Base-by-base conservation (phyloP, 2,797 vertebrate genomes). In the Dipus sagitta region DNA sequence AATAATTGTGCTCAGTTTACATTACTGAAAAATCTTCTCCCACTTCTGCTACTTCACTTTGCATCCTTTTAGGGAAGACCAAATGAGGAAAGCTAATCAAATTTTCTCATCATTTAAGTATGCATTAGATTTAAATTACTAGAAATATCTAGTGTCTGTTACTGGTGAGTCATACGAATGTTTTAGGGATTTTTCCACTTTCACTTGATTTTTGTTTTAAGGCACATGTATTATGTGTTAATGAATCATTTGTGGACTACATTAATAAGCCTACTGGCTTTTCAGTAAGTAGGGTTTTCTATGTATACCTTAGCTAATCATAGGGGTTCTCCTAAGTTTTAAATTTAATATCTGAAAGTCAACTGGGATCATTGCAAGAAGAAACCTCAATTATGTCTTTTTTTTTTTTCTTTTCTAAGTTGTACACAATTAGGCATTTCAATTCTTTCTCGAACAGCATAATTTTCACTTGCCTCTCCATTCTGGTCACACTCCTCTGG, bases 71-170 rank as follows among this genome's bases (percentile, higher is more conserved):
- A 75, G 26, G 5, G 78, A 78, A 86, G 6, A 71, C 47, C 24
- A 82, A 83, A 74, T 30, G 47, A 92, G 32, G 32, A 42, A 67
- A 86, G 87, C 52, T 17, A 82, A 76, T 76, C 34, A 58, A 30
- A 91, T 76, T 92, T 91, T 90, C 30, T 81, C n/a, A 60, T 68
- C 81, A 94, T 21, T 52, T 68, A 62, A 28, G 7, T 42, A 90
- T 71, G 13, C 7, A 15, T 8, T 42, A 76, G 64, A 65, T 34
- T 88, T 68, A 80, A 34, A 21, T 26, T 78, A 65, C 1, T 60
- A 71, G 81, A 68, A 30, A 70, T 76, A 93, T 62, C 30, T 68
- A 81, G 18, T 60, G 11, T 91, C 81, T 80, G 54, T n/a, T 70
- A n/a, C 20, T 64, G 64, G n/a, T 4, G 68, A 68, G 30, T 84